Evolutionary conservation across 2,888 invertebrate genomes (phyloP).

Genomic region (Prosopocoilus inquinatus): DNA sequence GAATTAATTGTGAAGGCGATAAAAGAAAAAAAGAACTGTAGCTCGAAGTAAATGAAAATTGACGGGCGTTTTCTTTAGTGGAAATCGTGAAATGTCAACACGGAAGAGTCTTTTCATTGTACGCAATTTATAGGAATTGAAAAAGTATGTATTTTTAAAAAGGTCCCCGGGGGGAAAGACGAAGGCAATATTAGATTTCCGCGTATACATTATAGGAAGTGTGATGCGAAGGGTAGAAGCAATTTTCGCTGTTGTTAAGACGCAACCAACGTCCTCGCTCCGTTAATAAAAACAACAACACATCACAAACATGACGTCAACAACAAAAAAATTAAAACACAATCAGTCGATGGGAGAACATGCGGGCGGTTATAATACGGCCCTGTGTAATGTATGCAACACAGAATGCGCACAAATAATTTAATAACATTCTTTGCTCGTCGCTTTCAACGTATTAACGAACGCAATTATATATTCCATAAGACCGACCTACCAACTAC

Average conservation of each 20-base stretch:
- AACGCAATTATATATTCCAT: slow-evolving; percentile 25
- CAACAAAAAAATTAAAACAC: no score
- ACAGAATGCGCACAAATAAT: no score
- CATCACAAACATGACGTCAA: no score
- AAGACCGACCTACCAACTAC: slow-evolving; percentile 18
- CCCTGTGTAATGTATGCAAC: neutral
- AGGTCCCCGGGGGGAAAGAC: slow-evolving; percentile 19
- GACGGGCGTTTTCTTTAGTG: slow-evolving; percentile 18
- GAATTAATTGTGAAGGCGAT: neutral
- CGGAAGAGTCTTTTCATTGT: slow-evolving; percentile 26
- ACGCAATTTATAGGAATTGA: slow-evolving; percentile 32
- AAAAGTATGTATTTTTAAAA: slow-evolving; percentile 34
- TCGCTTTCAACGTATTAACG: neutral
- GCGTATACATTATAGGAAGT: no score
- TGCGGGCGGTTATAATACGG: neutral
- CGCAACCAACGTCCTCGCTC: no score
- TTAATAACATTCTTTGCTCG: neutral
- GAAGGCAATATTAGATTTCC: slow-evolving; percentile 1
- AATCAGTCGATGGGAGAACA: no score
- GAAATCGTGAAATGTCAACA: slow-evolving; percentile 34
- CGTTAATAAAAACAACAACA: no score
- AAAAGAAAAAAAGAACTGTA: neutral
- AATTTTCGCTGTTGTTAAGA: no score
- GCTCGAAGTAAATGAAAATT: slow-evolving; percentile 16
- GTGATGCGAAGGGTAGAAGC: neutral